Percentiles rank a stretch among this genome's conserved stretches.
These are phyloP conservation scores for Cosmorhoe ocellata DNA, from an alignment of 2,888 invertebrate genomes.

Conservation along the genomic window DNA sequence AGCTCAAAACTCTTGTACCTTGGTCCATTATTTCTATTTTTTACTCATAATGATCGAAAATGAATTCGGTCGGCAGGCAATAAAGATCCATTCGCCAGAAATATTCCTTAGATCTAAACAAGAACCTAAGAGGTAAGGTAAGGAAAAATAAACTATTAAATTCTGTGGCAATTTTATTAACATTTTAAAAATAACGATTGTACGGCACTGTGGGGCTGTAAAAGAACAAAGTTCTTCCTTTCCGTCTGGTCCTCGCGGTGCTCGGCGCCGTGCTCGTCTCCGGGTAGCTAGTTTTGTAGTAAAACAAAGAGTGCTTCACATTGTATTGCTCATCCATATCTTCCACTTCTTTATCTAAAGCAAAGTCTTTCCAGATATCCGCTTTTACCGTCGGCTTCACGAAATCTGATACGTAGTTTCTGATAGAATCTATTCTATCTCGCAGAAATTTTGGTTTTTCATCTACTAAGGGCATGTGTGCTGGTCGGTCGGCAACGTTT, in stretches of 20 bases:
- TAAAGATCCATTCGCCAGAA: no score
- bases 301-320: slow-evolving; percentile 24
- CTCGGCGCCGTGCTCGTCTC: slow-evolving; percentile 25
- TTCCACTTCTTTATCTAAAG: slow-evolving; percentile 18
- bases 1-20: no score
- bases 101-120: no score
- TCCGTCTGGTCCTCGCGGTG: slow-evolving; percentile 35
- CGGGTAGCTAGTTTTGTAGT: slow-evolving; percentile 20
- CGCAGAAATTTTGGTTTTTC: slow-evolving; percentile 44
- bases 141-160: neutral
- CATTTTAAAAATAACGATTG: slow-evolving; percentile 57
- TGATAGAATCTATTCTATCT: slow-evolving; percentile 48
- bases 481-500: slow-evolving; percentile 37
- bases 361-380: slow-evolving; percentile 27
- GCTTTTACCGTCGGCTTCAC: slow-evolving; percentile 23
- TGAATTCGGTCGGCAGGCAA: no score
- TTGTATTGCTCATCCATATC: slow-evolving; percentile 30
- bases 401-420: slow-evolving; percentile 43
- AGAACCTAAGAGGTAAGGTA: no score
- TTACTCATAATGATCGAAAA: no score
- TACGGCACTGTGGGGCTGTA: slow-evolving; percentile 66
- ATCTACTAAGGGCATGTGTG: slow-evolving; percentile 26
- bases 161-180: slow-evolving; percentile 17
- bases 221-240: slow-evolving; percentile 63
- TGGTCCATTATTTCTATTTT: no score